Evolutionary conservation across 2,797 vertebrate species (phyloP).

Genomic region (Ambastaia sidthimunki): DNA sequence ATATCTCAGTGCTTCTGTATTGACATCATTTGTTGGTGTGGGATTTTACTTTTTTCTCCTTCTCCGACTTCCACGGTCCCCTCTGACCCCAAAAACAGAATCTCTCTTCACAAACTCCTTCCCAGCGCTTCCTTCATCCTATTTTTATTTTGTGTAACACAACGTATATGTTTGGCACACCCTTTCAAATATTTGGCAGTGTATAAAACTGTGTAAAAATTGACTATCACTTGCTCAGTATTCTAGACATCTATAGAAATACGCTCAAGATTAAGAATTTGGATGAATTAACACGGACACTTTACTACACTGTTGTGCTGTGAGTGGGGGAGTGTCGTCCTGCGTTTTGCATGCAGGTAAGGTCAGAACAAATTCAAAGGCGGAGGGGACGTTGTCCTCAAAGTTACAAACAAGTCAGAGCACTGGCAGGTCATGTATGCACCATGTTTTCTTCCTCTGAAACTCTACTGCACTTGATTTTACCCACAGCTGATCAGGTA

Average conservation of each 20-base stretch:
- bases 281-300: constrained; percentile 28
- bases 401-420: constrained; percentile 15
- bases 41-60: constrained; percentile 33
- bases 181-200: constrained; percentile 56
- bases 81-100: constrained; percentile 14
- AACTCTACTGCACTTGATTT: constrained; percentile 27
- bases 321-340: constrained; percentile 45
- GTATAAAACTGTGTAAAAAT: constrained; percentile 61
- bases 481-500: constrained; percentile 30
- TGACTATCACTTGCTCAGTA: constrained; percentile 39
- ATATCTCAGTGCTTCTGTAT: constrained; percentile 47
- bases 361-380: neutral
- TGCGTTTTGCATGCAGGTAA: constrained; percentile 52
- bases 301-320: constrained; percentile 51
- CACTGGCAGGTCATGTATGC: constrained; percentile 19
- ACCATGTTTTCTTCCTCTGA: constrained; percentile 34
- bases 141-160: constrained; percentile 3
- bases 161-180: constrained; percentile 24
- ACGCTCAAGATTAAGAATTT: constrained; percentile 41
- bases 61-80: neutral
- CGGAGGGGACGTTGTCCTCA: constrained; percentile 11
- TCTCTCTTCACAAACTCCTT: neutral
- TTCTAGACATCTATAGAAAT: constrained; percentile 58
- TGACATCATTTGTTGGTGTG: constrained; percentile 60
- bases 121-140: neutral